Conservation (phyloP, 2,113 vertebrate species). For the Gulo gulo region DNA sequence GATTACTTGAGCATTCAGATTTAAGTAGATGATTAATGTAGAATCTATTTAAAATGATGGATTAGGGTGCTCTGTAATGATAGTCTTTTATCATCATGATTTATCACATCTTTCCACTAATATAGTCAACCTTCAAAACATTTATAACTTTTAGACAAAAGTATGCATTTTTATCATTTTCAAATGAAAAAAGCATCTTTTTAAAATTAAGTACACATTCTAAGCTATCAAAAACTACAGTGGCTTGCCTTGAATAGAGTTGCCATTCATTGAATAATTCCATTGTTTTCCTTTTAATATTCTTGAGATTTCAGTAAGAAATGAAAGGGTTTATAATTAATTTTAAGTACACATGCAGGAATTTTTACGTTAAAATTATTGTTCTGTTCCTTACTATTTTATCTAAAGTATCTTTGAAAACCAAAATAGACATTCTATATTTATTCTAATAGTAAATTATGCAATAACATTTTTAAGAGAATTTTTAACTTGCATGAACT, state of each 20-base stretch:
- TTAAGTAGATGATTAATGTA: conserved; percentile 65
- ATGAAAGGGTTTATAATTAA: not conserved
- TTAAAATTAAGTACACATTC: not conserved
- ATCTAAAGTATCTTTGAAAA: conserved; percentile 1
- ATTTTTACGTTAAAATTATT: not conserved
- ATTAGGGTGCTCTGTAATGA: conserved; percentile 60
- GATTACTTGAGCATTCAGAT: conserved; percentile 48
- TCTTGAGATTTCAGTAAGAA: not conserved
- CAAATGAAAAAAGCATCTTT: conserved; percentile 17
- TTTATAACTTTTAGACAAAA: conserved; percentile 24
- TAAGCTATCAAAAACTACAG: not conserved
- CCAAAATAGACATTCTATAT: not conserved
- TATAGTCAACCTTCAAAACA: conserved; percentile 25
- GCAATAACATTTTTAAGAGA: not conserved
- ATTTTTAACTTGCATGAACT: not conserved
- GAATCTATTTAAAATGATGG: conserved; percentile 60
- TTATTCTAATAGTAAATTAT: not conserved
- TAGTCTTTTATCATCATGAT: conserved; percentile 65
- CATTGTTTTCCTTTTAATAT: not conserved
- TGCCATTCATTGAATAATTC: not conserved
- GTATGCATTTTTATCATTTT: conserved; percentile 45
- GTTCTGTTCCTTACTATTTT: not conserved
- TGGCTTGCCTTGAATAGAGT: not conserved
- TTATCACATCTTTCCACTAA: conserved; percentile 44
- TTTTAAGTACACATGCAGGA: not conserved